Base-by-base conservation (phyloP, 2,113 vertebrate species). In the Xenopus laevis region DNA sequence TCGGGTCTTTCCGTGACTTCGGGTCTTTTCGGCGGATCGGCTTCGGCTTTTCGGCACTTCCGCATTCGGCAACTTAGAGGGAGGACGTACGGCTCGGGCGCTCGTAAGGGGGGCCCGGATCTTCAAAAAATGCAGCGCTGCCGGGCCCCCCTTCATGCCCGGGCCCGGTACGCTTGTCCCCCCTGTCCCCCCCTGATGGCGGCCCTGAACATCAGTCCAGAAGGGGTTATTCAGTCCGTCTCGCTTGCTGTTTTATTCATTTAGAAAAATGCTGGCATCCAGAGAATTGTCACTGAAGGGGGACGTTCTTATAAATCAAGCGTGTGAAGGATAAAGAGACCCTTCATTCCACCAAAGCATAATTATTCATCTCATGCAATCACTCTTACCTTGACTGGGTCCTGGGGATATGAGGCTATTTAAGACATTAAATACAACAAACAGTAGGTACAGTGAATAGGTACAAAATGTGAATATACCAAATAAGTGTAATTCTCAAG, bases 361-460 rank as follows among this genome's bases (percentile, higher is more conserved):
- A 50, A 16, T 13, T 50, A 50, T 13, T 50, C 15, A 50, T 50
- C 47, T 27, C 52, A 20, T 57, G 13, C 52, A 59, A 74, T 67
- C 65, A 9, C 10, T 13, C 47, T 27, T 53, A 9, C 23, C 23
- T 15, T 68, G 11, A 10, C 12, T 33, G 44, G 20, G 44, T 15
- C 33, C 33, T 46, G 40, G 66, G 58, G 30, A 60, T 13, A 67
- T 40, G 60, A 50, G 53, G 58, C 40, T 58, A 30, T 60, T 60
- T 68, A 40, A 68, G n/a, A 30, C 64, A 67, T 74, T 67, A 67
- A 60, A 67, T 74, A 60, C 60, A 57, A 74, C 1, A 74, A 74
- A 73, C 45, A 66, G 63, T 57, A 30, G 47, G 64, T 60, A 33
- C 30, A 47, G 59, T 40, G 8, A 9, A 7, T 40, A 40, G 33